Conservation (phyloP, 2,888 invertebrate species). For the Urechis unicinctus region DNA sequence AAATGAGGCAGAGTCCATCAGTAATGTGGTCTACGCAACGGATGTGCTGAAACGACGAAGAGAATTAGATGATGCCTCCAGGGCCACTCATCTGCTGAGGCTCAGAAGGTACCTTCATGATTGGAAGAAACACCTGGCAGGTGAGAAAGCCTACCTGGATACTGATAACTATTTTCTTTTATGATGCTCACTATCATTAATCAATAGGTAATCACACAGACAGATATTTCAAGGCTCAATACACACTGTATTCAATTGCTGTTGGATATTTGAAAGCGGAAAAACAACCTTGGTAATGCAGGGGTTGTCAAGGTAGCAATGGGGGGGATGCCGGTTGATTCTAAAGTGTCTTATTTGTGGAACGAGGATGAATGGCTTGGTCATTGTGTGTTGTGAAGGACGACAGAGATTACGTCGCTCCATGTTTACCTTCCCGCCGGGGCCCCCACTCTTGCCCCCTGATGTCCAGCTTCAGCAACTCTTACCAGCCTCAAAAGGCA, state of each 20-base stretch:
- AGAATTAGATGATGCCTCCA: background rate
- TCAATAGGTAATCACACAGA: too few species aligned
- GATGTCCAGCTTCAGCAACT: constrained; percentile 1
- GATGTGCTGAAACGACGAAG: constrained; percentile 36
- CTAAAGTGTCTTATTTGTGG: too few species aligned
- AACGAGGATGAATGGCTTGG: too few species aligned
- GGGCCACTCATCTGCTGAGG: constrained; percentile 25
- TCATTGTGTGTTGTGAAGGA: constrained; percentile 2
- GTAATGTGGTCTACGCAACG: constrained; percentile 28
- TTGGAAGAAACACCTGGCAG: constrained; percentile 30
- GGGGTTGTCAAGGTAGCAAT: too few species aligned
- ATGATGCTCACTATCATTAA: background rate
- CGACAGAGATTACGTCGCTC: constrained; percentile 31
- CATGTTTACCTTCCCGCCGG: constrained; percentile 41
- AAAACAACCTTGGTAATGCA: too few species aligned
- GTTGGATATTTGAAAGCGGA: too few species aligned
- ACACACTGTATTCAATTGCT: too few species aligned
- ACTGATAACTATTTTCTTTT: background rate
- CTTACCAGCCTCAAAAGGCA: constrained; percentile 8
- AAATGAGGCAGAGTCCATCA: too few species aligned
- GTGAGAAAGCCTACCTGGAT: background rate
- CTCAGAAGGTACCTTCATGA: constrained; percentile 21
- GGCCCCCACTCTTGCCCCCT: constrained; percentile 25
- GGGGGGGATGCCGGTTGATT: too few species aligned
- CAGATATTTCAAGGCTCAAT: too few species aligned